Percentiles rank a stretch among this genome's conserved stretches.
Conservation (phyloP, 2,888 invertebrate genomes). For the Elegia similella region DNA sequence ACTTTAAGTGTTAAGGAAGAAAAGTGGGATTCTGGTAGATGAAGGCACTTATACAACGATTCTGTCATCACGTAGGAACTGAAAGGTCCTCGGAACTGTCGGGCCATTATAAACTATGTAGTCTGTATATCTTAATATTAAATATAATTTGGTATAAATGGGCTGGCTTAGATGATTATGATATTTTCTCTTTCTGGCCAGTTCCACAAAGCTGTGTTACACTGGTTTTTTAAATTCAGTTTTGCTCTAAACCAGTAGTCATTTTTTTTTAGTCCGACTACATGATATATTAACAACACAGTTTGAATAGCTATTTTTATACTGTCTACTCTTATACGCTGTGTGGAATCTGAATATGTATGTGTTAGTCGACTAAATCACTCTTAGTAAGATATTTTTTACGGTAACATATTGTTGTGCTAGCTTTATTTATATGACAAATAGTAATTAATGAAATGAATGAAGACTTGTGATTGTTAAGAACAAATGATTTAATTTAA, state of each 20-base stretch:
- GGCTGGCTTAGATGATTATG: conserved; percentile 38
- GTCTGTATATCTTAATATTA: too few species aligned
- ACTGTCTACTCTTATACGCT: conserved; percentile 6
- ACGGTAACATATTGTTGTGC: conserved; percentile 13
- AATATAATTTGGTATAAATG: conserved; percentile 29
- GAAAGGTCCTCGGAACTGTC: too few species aligned
- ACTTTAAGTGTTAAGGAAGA: too few species aligned
- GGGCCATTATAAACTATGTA: too few species aligned
- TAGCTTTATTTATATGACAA: conserved; percentile 17
- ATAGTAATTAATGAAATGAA: conserved; percentile 18
- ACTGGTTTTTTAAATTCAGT: conserved; percentile 24
- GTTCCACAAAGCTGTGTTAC: conserved; percentile 32
- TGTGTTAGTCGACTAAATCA: conserved; percentile 14
- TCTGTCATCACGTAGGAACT: too few species aligned
- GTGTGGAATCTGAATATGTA: background rate
- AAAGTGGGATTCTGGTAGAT: too few species aligned
- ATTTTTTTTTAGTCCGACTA: conserved; percentile 14
- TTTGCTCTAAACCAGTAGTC: conserved; percentile 27
- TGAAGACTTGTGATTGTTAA: conserved; percentile 18
- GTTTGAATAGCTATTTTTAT: conserved; percentile 11
- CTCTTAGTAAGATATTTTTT: conserved; percentile 17
- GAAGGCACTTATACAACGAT: too few species aligned
- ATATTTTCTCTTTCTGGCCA: conserved; percentile 40
- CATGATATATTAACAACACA: conserved; percentile 8
- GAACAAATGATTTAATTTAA: conserved; percentile 19